Base-by-base conservation (phyloP, 2,113 vertebrate genomes). In the Stigmatopora argus region DNA sequence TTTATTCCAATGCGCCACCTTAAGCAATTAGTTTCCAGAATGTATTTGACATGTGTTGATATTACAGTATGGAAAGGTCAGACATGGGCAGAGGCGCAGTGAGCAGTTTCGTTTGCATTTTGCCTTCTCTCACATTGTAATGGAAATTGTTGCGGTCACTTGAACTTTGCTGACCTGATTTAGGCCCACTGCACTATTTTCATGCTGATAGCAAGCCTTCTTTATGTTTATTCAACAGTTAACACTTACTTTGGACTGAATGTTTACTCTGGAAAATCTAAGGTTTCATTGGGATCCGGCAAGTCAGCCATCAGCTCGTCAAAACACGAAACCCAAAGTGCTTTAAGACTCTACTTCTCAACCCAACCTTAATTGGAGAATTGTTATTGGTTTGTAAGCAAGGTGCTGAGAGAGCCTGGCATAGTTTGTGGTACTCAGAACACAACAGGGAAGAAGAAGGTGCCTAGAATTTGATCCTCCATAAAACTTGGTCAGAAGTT, bases 51-150 rank as follows among this genome's bases (percentile, higher is more conserved):
- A 88, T 83, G 85, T 83, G 88, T 90, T 89, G 89, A 83, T 84
- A 78, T 88, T 89, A 88, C 86, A 84, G 84, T 87, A 86, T 73
- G 65, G 69, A 89, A 88, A 91, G 87, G 90, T 90, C 89, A 90
- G 80, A 74, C 81, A 75, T 84, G 77, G 79, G 79, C 81, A 61
- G 80, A 81, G 76, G 59, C 38, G 38, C 71, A 69, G 77, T 38
- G 59, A 70, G 74, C 57, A 18, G 68, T 65, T 70, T 74, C 62
- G 7, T 8, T 38, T 10, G 15, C 65, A 61, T 52, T 56, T 65
- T 61, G 7, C 18, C 48, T 46, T 46, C 13, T 46, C 13, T n/a
- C 67, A 70, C 47, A 74, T 62, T 65, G 72, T 65, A 69, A 52
- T 79, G 69, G 69, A 83, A 87, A 89, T 88, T 87, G 84, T 87